Base-by-base conservation (phyloP, 2,888 invertebrate species). In the Byasa hedistus region DNA sequence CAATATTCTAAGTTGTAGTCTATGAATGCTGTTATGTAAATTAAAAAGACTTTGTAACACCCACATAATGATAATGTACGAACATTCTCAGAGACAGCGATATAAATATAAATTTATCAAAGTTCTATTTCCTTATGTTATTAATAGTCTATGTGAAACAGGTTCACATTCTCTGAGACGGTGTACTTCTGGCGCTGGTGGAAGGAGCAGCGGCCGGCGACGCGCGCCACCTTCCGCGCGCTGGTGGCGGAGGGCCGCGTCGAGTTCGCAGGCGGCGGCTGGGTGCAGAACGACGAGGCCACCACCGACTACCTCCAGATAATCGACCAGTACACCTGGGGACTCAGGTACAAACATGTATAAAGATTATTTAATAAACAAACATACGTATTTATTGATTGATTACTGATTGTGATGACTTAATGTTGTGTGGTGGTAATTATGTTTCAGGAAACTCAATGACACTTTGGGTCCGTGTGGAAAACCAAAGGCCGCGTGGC, bases 121-220 rank as follows among this genome's bases (percentile, higher is more conserved):
- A 15, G 3, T 39, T 39, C 3, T 39, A 3, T 15, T 39, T 12
- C 39, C 0, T 12, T n/a, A n/a, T n/a, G 32, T 15, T 52, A 51
- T 51, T 10, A 21, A 51, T 24, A 21, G 27, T 23, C 22, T 44
- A 58, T 7, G 22, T 32, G n/a, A 17, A 15, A 21, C 66, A 95
- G 95, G 76, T 96, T 96, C 81, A 96, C 96, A 48, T 96, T 96
- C 79, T 96, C 96, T 1, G 96, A 97, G 80, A 94, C 96, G 0
- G 95, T 95, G 0, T 97, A 94, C 80, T 95, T 97, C 81, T 94
- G 94, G 93, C 93, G 95, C 76, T 97, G 96, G 96, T 97, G 96
- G 96, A 89, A 92, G 69, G 92, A 94, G 69, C 95, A 95, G 79
- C 82, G 91, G 15, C 93, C 94, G 0, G 75, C 81, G 0, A 92